phyloP scores from a whole-genome alignment of 2,797 vertebrate species.

The Oreonectes daqikongensis region DNA sequence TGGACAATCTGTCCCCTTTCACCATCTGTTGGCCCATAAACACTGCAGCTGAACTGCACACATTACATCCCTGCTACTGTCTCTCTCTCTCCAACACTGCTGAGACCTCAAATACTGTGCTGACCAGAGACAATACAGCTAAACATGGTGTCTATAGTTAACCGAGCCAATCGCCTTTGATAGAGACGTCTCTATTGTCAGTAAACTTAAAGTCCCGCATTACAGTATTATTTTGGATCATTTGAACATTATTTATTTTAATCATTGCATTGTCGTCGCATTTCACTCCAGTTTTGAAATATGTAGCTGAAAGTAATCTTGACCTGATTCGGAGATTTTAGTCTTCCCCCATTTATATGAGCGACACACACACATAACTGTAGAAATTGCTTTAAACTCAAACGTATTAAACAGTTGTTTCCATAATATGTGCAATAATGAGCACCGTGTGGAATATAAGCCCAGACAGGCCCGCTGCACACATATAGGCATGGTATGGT shows the following conservation, averaged over 20 bases:
- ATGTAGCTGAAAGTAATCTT: background rate
- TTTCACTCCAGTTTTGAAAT: too few species aligned
- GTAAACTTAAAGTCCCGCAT: background rate
- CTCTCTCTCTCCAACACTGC: conserved; percentile 16
- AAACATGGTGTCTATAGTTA: background rate
- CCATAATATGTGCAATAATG: conserved; percentile 33
- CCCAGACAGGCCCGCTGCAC: conserved; percentile 35
- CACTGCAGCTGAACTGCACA: conserved; percentile 45
- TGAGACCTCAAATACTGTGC: conserved; percentile 23
- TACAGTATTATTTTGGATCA: background rate
- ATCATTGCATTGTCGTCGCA: background rate
- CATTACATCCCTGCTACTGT: conserved; percentile 35
- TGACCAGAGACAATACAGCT: background rate
- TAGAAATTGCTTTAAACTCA: too few species aligned
- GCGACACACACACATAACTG: background rate
- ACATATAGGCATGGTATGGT: conserved; percentile 33
- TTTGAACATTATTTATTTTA: too few species aligned
- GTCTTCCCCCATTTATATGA: background rate
- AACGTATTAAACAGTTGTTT: background rate
- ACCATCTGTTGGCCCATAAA: conserved; percentile 55
- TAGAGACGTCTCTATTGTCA: background rate
- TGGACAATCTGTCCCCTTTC: conserved; percentile 46
- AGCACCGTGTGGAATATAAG: conserved; percentile 30
- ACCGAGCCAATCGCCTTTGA: background rate
- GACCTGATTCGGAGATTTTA: background rate